phyloP scores from a whole-genome alignment of 2,797 vertebrate species.

The Typhlichthys eigenmanni region DNA sequence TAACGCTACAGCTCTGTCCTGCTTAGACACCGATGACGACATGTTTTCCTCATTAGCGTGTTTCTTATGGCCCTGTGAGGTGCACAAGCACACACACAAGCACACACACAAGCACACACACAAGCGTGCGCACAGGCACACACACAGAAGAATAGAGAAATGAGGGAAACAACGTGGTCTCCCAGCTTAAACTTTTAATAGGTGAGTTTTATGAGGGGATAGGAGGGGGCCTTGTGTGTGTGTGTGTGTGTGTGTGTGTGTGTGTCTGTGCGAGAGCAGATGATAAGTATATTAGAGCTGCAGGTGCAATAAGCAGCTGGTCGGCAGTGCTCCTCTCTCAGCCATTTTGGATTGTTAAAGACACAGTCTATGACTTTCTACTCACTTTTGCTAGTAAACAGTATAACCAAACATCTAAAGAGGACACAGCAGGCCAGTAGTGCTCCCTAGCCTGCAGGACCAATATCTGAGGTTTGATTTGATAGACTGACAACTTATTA shows the following conservation, averaged over 20 bases:
- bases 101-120: constrained; percentile 4
- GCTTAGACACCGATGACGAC: constrained; percentile 13
- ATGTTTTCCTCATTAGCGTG: constrained; percentile 43
- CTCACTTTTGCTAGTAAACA: too few species aligned
- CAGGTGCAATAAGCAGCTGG: constrained; percentile 71
- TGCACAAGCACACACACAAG: constrained; percentile 23
- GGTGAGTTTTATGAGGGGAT: constrained; percentile 53
- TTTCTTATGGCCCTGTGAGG: constrained; percentile 28
- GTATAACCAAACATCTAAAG: too few species aligned
- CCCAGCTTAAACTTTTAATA: constrained; percentile 54
- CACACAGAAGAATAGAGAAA: too few species aligned
- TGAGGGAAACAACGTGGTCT: constrained; percentile 15
- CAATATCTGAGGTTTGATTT: too few species aligned
- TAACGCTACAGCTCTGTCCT: constrained; percentile 9
- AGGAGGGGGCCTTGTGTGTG: constrained; percentile 39
- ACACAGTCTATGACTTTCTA: too few species aligned
- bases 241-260: constrained; percentile 32
- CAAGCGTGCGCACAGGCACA: too few species aligned
- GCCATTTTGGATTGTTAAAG: constrained; percentile 13
- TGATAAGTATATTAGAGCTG: constrained; percentile 28
- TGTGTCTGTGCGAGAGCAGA: constrained; percentile 1
- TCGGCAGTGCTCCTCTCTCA: constrained; percentile 36
- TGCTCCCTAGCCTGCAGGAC: too few species aligned
- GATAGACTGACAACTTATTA: too few species aligned
- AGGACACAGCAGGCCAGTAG: too few species aligned